phyloP scores from a whole-genome alignment of 1,140 invertebrate genomes.

The Solenopsis invicta region DNA sequence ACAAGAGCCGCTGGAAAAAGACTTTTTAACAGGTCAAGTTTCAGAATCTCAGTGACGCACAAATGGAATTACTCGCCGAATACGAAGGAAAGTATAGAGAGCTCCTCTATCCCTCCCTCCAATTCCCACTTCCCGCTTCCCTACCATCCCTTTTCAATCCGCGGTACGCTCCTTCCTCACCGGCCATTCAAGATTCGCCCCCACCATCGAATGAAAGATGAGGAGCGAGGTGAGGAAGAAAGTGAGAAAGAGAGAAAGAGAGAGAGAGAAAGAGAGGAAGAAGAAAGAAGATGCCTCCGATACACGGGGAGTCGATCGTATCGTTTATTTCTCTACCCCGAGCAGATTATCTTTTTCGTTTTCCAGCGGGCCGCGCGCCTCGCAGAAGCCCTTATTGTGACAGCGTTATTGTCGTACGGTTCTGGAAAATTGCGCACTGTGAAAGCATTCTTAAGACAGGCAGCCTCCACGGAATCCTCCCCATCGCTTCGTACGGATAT shows the following conservation, averaged over 20 bases:
- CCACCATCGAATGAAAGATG: slow-evolving; percentile 40
- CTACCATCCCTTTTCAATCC: slow-evolving; percentile 49
- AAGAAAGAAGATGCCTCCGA: slow-evolving; percentile 43
- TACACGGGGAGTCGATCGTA: slow-evolving; percentile 78
- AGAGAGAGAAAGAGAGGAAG: not conserved
- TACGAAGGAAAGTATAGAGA: slow-evolving; percentile 65
- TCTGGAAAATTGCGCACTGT: slow-evolving; percentile 84
- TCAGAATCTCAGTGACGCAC: slow-evolving; percentile 77
- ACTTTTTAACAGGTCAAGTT: slow-evolving; percentile 83
- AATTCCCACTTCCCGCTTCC: slow-evolving; percentile 52
- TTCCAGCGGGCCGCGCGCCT: slow-evolving; percentile 55
- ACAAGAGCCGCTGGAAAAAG: slow-evolving; percentile 72
- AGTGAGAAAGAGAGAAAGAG: not conserved
- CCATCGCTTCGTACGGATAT: slow-evolving; percentile 35
- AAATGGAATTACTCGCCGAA: slow-evolving; percentile 79
- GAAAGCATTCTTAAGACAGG: slow-evolving; percentile 76
- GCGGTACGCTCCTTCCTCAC: slow-evolving; percentile 47
- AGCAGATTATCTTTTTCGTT: slow-evolving; percentile 77
- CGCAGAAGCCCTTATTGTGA: slow-evolving; percentile 81
- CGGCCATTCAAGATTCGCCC: slow-evolving; percentile 67
- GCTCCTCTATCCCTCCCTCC: slow-evolving; percentile 4
- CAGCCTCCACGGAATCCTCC: slow-evolving; percentile 59
- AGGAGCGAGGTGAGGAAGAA: not conserved
- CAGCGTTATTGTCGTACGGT: slow-evolving; percentile 82
- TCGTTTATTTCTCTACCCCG: slow-evolving; percentile 79